Conservation (phyloP, 2,797 vertebrate species). For the Chloroceryle amazona region DNA sequence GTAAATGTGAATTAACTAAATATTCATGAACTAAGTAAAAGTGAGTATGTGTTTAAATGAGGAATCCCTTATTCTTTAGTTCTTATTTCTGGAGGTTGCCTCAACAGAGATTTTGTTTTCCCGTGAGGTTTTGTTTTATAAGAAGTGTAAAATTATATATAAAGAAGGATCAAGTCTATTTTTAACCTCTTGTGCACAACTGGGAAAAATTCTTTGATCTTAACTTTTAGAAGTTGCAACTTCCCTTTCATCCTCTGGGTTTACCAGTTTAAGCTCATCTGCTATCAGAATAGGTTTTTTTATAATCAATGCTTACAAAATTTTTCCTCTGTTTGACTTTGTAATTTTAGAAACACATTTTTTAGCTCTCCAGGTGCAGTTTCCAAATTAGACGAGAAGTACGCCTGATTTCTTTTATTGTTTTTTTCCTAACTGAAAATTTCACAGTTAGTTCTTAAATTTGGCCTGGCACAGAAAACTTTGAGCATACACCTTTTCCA, state of each 20-base stretch:
- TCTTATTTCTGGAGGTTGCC: background rate
- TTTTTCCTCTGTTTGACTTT: background rate
- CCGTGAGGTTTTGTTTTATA: background rate
- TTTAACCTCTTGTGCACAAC: background rate
- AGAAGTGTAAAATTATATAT: background rate
- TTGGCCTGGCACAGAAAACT: background rate
- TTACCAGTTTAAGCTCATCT: background rate
- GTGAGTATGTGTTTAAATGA: background rate
- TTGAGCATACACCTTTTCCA: background rate
- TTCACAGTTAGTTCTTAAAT: background rate
- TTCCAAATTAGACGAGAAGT: background rate
- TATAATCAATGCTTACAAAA: background rate
- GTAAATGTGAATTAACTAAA: background rate
- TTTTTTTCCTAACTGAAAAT: background rate
- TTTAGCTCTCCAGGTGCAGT: background rate
- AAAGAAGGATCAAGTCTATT: background rate
- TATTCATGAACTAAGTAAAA: background rate
- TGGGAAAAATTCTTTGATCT: background rate
- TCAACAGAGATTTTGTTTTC: background rate
- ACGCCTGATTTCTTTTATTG: background rate
- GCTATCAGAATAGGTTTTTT: background rate
- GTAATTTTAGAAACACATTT: background rate
- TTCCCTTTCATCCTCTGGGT: background rate
- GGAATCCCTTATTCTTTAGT: background rate
- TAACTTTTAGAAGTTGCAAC: background rate